Evolutionary conservation across 2,888 invertebrate genomes (phyloP).

Genomic region (Meiosimyza decipiens): DNA sequence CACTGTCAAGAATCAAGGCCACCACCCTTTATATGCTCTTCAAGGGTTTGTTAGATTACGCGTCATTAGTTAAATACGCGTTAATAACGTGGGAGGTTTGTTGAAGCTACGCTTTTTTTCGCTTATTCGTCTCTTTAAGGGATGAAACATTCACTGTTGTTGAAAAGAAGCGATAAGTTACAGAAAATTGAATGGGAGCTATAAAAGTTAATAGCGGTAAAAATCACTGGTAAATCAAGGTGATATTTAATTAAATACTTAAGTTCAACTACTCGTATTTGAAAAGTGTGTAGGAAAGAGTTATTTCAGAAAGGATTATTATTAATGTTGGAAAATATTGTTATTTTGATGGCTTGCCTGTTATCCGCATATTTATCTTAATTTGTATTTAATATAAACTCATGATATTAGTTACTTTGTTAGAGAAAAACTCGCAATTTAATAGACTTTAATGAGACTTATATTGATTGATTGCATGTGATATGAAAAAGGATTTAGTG

Average conservation of each 20-base stretch:
- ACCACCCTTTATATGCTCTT: background rate
- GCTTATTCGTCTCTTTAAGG: background rate
- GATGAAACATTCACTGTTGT: background rate
- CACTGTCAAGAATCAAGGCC: background rate
- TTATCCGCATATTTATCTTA: background rate
- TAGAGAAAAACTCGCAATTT: too few relatives aligned
- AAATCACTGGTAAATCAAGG: background rate
- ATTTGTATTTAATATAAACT: background rate
- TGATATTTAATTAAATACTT: conserved; percentile 6
- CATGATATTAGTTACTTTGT: background rate
- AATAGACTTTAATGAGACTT: too few relatives aligned
- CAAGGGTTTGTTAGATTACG: background rate
- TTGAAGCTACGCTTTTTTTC: background rate
- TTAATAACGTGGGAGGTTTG: conserved; percentile 6
- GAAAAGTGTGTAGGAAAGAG: too few relatives aligned
- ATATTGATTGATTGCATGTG: background rate
- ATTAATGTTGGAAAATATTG: too few relatives aligned
- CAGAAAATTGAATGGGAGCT: background rate
- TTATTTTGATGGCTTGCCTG: too few relatives aligned
- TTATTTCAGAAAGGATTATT: too few relatives aligned
- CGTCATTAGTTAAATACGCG: conserved; percentile 22
- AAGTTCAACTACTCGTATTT: background rate
- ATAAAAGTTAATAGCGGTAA: background rate
- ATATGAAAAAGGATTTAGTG: background rate
- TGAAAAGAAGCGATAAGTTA: background rate